A percentile compares a stretch with the other conserved stretches of the same genome.
Evolutionary conservation across 2,888 invertebrate species (phyloP).

Genomic region (Dryobota labecula): DNA sequence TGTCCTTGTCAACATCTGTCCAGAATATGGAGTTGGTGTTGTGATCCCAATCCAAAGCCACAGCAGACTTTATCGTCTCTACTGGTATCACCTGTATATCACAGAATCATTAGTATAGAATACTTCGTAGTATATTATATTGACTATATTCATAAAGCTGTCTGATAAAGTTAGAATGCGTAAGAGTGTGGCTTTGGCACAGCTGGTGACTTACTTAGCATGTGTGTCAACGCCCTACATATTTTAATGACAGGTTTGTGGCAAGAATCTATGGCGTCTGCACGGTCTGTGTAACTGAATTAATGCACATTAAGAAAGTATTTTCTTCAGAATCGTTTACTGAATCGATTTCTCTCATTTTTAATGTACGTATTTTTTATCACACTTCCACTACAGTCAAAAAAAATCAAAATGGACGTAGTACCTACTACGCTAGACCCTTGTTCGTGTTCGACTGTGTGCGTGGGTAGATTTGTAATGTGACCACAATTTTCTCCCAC

Average conservation of each 20-base stretch:
- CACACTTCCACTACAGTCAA: no score
- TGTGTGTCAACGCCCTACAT: background rate
- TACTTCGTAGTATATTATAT: background rate
- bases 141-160: background rate
- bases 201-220: background rate
- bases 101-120: background rate
- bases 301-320: no score
- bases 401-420: no score
- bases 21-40: slow-evolving; percentile 96
- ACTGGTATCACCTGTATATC: slow-evolving; percentile 92
- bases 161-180: background rate
- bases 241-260: background rate
- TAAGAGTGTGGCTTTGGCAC: background rate
- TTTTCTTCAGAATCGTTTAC: no score
- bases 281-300: no score
- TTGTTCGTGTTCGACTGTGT: no score
- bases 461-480: no score
- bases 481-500: no score
- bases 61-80: slow-evolving; percentile 94
- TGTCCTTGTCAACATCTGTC: slow-evolving; percentile 96
- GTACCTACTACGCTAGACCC: no score
- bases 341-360: no score
- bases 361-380: no score
- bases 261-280: background rate
- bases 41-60: slow-evolving; percentile 97